Percentiles rank a stretch among this genome's conserved stretches.
Conservation (phyloP, 2,113 vertebrate genomes). For the Zootoca vivipara region DNA sequence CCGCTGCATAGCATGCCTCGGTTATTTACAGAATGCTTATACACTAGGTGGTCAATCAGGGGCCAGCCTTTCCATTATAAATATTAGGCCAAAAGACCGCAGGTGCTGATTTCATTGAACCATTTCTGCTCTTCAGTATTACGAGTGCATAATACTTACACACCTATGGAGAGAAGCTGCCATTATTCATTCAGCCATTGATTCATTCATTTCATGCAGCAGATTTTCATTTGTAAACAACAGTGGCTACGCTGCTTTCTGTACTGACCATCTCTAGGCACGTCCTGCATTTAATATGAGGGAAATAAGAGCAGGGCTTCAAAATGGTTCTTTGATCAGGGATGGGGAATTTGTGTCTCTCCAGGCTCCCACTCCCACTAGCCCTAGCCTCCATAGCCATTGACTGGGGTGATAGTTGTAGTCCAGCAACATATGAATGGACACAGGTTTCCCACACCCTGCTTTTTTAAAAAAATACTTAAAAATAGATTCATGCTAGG, state of each 20-base stretch:
- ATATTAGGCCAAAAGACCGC: constrained; percentile 52
- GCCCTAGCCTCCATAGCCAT: no score
- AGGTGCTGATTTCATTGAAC: constrained; percentile 55
- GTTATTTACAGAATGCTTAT: constrained; percentile 72
- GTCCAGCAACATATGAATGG: no score
- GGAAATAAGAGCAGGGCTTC: background rate
- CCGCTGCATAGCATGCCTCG: constrained; percentile 57
- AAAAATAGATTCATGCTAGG: no score
- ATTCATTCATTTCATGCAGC: constrained; percentile 28
- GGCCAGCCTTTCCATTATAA: constrained; percentile 55
- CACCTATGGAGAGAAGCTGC: constrained; percentile 31
- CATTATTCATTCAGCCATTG: constrained; percentile 26
- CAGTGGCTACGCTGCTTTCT: constrained; percentile 32
- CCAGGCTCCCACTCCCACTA: no score
- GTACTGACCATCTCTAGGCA: constrained; percentile 40
- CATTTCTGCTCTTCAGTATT: constrained; percentile 30
- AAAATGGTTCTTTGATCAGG: constrained; percentile 29
- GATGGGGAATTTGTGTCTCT: no score
- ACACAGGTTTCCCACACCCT: no score
- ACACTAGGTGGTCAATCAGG: constrained; percentile 70
- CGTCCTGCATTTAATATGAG: constrained; percentile 30
- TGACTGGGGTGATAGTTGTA: no score
- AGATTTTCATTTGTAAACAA: constrained; percentile 17
- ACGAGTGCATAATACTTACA: background rate
- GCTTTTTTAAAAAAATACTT: no score